phyloP scores from a whole-genome alignment of 2,113 vertebrate genomes.

The Strix aluco region DNA sequence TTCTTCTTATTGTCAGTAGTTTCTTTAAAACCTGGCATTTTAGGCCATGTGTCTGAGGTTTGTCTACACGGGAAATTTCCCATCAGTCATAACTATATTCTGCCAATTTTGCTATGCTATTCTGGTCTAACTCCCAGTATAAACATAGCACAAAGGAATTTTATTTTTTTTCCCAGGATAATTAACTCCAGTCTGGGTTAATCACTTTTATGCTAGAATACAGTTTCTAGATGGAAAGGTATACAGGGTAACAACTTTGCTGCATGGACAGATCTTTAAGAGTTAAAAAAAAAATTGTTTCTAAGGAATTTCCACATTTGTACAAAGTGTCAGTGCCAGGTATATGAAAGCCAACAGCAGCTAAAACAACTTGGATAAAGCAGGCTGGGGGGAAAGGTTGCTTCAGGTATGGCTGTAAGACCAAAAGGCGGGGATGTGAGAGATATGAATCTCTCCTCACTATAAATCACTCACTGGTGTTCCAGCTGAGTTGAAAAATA shows the following conservation, averaged over 20 bases:
- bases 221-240: neutral
- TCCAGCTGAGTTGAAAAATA: conserved; percentile 23
- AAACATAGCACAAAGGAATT: neutral
- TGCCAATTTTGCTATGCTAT: neutral
- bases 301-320: neutral
- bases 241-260: neutral
- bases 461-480: neutral
- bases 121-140: neutral
- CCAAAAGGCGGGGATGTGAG: neutral
- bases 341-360: neutral
- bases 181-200: neutral
- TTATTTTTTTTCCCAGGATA: neutral
- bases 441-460: neutral
- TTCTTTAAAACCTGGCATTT: neutral
- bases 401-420: neutral
- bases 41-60: neutral
- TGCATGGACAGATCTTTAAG: neutral
- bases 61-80: neutral
- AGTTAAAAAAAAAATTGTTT: neutral
- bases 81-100: neutral
- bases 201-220: neutral
- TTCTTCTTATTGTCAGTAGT: neutral
- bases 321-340: neutral
- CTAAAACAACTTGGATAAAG: neutral
- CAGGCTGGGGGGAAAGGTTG: neutral